Conservation (phyloP, 2,888 invertebrate genomes). For the Epirrhoe alternata region DNA sequence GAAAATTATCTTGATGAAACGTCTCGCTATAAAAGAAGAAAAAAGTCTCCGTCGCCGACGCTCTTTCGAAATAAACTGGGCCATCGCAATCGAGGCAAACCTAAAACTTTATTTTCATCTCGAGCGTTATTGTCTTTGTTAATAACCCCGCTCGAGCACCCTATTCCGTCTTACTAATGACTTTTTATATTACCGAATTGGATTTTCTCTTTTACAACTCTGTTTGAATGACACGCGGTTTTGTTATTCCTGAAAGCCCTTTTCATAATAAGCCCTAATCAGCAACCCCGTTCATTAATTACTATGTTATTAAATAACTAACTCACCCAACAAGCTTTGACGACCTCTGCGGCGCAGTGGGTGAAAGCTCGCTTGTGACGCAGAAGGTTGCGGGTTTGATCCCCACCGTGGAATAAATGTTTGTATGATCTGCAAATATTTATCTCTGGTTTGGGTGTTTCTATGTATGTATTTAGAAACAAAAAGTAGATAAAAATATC, state of each 20-base stretch:
- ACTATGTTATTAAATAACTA: too few species aligned
- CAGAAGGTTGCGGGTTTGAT: too few species aligned
- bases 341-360: too few species aligned
- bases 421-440: too few species aligned
- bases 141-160: conserved; percentile 59
- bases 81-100: conserved; percentile 57
- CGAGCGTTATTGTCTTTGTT: conserved; percentile 66
- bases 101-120: conserved; percentile 67
- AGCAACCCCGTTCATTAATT: too few species aligned
- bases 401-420: too few species aligned
- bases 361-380: too few species aligned
- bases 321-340: too few species aligned
- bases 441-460: too few species aligned
- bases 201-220: conserved; percentile 34
- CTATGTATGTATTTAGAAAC: too few species aligned
- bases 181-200: conserved; percentile 41
- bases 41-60: conserved; percentile 58
- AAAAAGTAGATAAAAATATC: too few species aligned
- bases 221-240: conserved; percentile 18
- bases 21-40: conserved; percentile 67
- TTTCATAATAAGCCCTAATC: not conserved
- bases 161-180: conserved; percentile 43
- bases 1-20: conserved; percentile 79
- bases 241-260: not conserved
- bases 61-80: conserved; percentile 62